Base-by-base conservation (phyloP, 2,888 invertebrate species). In the Carcina quercana region DNA sequence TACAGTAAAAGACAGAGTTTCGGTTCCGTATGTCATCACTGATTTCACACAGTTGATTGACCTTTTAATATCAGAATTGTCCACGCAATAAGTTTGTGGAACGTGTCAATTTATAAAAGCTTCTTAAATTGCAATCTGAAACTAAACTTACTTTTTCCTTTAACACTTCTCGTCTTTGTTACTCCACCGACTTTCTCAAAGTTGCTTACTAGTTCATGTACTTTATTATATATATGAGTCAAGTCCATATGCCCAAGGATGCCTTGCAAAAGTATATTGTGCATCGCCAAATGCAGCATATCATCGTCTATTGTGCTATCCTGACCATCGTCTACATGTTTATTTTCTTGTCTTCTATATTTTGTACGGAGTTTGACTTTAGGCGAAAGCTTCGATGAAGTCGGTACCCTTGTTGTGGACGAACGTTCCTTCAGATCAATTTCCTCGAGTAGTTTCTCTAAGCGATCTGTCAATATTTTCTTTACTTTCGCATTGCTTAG, bases 251-350 rank as follows among this genome's bases (percentile, higher is more conserved):
- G 70, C 0, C 57, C 59, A 4, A 66, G 49, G 0, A 74, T 61
- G 3, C 71, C 75, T 53, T 70, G 61, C 1, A 72, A 35, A 1
- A 79, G 37, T 8, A 72, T 56, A 32, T 74, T 70, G 21, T 75
- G 73, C 51, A 76, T 60, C 0, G 65, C 62, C n/a, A 66, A 25
- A 45, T 74, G 69, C n/a, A 72, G 25, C 4, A 66, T 22, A 13
- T 21, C 15, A n/a, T 31, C 25, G 5, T 33, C 25, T 22, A 25
- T 25, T 11, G 38, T 28, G 33, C 27, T 7, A 13, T 32, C 12
- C 17, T 24, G 15, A 20, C 10, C 21, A 14, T 27, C 8, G 30
- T 36, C 31, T 19, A 38, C 15, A 13, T 25, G 3, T n/a, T 8
- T 24, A 4, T 7, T 5, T 12, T 25, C 15, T 15, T 19, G 13